Conservation (phyloP, 2,797 vertebrate species). For the Manis crassicaudata region DNA sequence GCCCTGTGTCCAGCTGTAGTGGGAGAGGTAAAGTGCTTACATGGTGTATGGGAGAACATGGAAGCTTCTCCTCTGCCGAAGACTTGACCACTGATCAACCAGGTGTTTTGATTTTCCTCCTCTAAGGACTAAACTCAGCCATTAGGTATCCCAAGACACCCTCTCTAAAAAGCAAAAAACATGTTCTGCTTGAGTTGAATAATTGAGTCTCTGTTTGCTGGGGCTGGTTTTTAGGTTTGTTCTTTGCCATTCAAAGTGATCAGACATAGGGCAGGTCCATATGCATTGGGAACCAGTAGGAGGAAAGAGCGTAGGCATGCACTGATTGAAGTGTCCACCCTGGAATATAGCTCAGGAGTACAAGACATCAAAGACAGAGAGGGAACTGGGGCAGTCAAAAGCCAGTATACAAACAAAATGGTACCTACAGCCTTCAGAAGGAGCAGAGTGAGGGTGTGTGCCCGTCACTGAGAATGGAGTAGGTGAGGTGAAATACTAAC, state of each 20-base stretch:
- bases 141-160: background rate
- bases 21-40: background rate
- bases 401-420: background rate
- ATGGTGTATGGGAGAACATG: background rate
- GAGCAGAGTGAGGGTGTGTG: background rate
- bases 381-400: background rate
- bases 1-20: background rate
- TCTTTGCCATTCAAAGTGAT: background rate
- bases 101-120: conserved; percentile 18
- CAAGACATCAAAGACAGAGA: background rate
- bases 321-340: background rate
- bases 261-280: background rate
- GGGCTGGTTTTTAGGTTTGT: conserved; percentile 30
- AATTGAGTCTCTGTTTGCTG: conserved; percentile 22
- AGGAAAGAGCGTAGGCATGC: background rate
- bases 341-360: background rate
- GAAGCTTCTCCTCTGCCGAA: background rate
- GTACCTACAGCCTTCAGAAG: background rate
- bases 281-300: background rate
- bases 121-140: conserved; percentile 12
- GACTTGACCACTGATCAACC: background rate
- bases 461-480: background rate
- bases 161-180: conserved; percentile 41
- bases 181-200: conserved; percentile 27
- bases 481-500: background rate